Evolutionary conservation across 2,888 invertebrate genomes (phyloP).

Genomic region (Eremobia ochroleuca): DNA sequence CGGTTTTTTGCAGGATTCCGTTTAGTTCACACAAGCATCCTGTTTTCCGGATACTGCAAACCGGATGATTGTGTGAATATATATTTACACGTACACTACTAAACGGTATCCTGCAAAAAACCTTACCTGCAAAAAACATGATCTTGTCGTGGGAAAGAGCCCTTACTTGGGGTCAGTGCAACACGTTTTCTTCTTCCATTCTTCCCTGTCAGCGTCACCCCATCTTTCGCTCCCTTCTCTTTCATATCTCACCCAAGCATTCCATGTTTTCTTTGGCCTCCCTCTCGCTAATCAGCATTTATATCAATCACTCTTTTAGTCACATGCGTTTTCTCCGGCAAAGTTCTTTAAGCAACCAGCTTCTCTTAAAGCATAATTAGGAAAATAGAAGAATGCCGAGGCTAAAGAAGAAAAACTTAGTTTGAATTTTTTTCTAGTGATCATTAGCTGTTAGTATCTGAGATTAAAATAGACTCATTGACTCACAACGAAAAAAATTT

Average conservation of each 20-base stretch:
- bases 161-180: neutral
- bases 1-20: no score
- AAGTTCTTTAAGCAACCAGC: no score
- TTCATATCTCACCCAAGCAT: neutral
- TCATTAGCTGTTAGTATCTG: neutral
- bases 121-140: no score
- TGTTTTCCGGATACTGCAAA: no score
- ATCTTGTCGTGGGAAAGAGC: no score
- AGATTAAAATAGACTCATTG: constrained; percentile 8
- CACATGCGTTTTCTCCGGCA: no score
- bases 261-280: neutral
- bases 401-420: neutral
- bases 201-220: neutral
- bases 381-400: neutral
- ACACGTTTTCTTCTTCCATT: neutral
- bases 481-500: neutral
- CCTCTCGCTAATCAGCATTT: no score
- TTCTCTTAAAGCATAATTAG: neutral
- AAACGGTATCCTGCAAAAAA: no score
- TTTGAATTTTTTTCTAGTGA: neutral
- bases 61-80: no score
- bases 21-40: no score
- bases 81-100: no score
- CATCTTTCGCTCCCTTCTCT: neutral
- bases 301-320: no score